Base-by-base conservation (phyloP, 2,888 invertebrate genomes). In the Spodoptera exigua region DNA sequence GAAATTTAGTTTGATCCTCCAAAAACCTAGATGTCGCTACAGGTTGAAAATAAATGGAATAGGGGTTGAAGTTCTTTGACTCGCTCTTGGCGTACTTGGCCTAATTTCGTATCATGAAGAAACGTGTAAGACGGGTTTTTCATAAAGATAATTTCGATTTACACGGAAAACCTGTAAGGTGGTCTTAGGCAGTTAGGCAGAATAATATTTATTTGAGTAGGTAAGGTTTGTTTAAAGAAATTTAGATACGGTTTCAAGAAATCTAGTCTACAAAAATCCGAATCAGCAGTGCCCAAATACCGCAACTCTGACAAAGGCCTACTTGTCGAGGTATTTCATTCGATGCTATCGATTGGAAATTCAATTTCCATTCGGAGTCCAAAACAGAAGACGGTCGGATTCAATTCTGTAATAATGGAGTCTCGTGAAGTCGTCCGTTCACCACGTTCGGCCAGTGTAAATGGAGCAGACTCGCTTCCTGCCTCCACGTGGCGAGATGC, bases 401-500 rank as follows among this genome's bases (percentile, higher is more conserved):
- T 87, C 81, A 87, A 88, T 87, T 87, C 83, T 79, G 74, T 74
- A 84, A 58, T 66, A 86, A 85, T 74, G 80, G 74, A 66, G 56
- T 48, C 59, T 54, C 61, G 60, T 65, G 52, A 81, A 86, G 80
- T 82, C 82, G 86, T 81, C 85, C 83, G 83, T 76, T 81, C 83
- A 78, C 85, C 78, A 83, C 84, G 84, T 87, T 86, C 70, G 82
- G 76, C 83, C 78, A 84, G 85, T 89, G 89, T 91, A 92, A 90
- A 91, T 90, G 89, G 89, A 89, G 84, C 90, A 86, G 81, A 84
- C 83, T 82, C 80, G 86, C 85, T 90, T 90, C 88, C 89, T 89
- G 83, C 81, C 89, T 89, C 92, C 94, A 94, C 94, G 94, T 94
- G 94, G 91, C 88, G 82, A 89, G 88, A 91, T 90, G 90, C 93